phyloP scores from a whole-genome alignment of 2,113 vertebrate species.

The Chaetodon trifascialis region DNA sequence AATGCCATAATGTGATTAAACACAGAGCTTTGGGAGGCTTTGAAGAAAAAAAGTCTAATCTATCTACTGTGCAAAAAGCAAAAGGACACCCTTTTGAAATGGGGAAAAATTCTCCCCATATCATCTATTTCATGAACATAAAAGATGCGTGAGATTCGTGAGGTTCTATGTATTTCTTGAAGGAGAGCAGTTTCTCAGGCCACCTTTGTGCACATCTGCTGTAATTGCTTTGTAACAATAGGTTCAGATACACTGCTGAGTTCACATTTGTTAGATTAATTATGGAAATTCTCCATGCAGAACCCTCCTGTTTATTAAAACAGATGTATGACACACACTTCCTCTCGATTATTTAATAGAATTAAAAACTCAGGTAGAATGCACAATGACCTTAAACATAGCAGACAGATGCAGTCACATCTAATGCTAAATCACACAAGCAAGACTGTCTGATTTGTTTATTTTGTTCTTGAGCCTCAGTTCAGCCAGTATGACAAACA shows the following conservation, averaged over 20 bases:
- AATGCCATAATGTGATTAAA: conserved; percentile 82
- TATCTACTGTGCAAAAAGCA: conserved; percentile 66
- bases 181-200: conserved; percentile 52
- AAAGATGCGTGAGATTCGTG: conserved; percentile 68
- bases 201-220: conserved; percentile 59
- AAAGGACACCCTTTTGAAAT: conserved; percentile 73
- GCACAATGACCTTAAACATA: conserved; percentile 48
- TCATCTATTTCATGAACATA: conserved; percentile 64
- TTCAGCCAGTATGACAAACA: not conserved
- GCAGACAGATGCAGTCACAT: conserved; percentile 14
- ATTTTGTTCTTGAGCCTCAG: conserved; percentile 14
- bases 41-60: conserved; percentile 70
- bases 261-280: conserved; percentile 81
- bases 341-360: conserved; percentile 68
- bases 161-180: conserved; percentile 43
- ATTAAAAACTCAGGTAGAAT: conserved; percentile 60
- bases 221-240: conserved; percentile 81
- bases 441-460: conserved; percentile 19
- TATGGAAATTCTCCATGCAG: conserved; percentile 76
- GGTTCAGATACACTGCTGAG: conserved; percentile 73
- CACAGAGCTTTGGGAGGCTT: conserved; percentile 77
- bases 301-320: conserved; percentile 79
- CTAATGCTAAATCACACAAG: conserved; percentile 11
- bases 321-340: conserved; percentile 77
- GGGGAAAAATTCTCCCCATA: conserved; percentile 45